Evolutionary conservation across 2,113 vertebrate species (phyloP).

Genomic region (Halcyon malimbica): DNA sequence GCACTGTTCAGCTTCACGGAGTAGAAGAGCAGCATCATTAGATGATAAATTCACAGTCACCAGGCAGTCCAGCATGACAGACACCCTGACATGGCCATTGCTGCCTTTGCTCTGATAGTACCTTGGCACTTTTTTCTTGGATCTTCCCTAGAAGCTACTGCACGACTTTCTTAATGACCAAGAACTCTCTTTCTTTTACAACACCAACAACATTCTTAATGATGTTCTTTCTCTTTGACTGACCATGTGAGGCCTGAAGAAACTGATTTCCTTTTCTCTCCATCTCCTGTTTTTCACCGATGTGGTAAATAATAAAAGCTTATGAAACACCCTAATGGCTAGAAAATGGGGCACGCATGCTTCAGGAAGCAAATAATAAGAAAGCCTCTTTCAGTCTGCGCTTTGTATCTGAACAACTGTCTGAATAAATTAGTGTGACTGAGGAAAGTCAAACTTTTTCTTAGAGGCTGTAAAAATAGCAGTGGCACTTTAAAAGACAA

Average conservation of each 20-base stretch:
- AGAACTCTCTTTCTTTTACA: not conserved
- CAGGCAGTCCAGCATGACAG: not conserved
- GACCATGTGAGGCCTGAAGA: not conserved
- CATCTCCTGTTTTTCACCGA: not conserved
- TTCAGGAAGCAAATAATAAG: slow-evolving; percentile 16
- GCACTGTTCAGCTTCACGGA: not conserved
- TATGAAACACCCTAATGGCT: not conserved
- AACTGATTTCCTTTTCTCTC: not conserved
- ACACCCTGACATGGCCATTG: not conserved
- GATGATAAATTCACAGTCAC: not conserved
- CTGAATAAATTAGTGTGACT: slow-evolving; percentile 27
- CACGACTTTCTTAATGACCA: not conserved
- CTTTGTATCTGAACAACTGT: slow-evolving; percentile 5
- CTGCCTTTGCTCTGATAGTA: not conserved
- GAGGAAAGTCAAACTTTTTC: not conserved
- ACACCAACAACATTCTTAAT: not conserved
- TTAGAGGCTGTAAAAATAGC: not conserved
- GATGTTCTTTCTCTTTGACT: not conserved
- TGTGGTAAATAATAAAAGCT: not conserved
- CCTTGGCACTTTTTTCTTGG: not conserved
- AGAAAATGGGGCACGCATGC: not conserved
- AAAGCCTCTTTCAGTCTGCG: not conserved
- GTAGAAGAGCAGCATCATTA: not conserved
- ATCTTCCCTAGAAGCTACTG: not conserved
- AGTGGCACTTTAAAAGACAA: not conserved